Percentiles rank a stretch among this genome's conserved stretches.
Evolutionary conservation across 2,113 vertebrate genomes (phyloP).

Genomic region (Condylura cristata): DNA sequence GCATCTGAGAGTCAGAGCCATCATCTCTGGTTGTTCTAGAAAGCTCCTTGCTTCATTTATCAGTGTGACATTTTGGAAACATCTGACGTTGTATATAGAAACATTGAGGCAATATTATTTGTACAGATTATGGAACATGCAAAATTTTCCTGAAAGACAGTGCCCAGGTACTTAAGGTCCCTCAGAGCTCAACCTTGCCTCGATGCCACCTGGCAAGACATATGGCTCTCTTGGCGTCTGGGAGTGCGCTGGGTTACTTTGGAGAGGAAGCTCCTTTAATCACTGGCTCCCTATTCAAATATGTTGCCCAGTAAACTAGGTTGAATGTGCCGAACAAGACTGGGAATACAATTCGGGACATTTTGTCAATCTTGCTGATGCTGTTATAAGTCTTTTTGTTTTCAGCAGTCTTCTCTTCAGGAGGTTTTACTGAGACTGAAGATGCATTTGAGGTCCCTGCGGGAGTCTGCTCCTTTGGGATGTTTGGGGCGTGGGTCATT

Average conservation of each 20-base stretch:
- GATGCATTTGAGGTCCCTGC: constrained; percentile 92
- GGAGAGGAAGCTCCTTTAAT: constrained; percentile 92
- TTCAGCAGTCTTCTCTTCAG: constrained; percentile 92
- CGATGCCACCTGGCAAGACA: constrained; percentile 81
- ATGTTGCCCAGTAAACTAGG: constrained; percentile 98
- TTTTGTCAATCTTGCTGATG: constrained; percentile 99
- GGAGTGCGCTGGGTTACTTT: constrained; percentile 84
- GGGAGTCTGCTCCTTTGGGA: constrained; percentile 93
- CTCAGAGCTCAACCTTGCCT: constrained; percentile 85
- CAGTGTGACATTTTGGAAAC: constrained; percentile 83
- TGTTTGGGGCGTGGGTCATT: constrained; percentile 92
- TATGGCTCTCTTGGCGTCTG: constrained; percentile 84
- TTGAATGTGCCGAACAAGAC: constrained; percentile 98
- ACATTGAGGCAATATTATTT: constrained; percentile 93
- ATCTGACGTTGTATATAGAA: constrained; percentile 90
- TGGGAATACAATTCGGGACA: constrained; percentile 98
- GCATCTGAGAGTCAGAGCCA: constrained; percentile 81
- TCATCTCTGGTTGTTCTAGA: constrained; percentile 81
- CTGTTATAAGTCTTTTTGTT: constrained; percentile 99
- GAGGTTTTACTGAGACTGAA: constrained; percentile 88
- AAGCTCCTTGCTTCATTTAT: constrained; percentile 79
- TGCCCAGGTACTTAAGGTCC: constrained; percentile 81
- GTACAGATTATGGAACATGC: constrained; percentile 94
- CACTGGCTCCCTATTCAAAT: constrained; percentile 97
- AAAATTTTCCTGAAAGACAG: constrained; percentile 88